Percentiles rank a stretch among this genome's conserved stretches.
Evolutionary conservation across 2,888 invertebrate genomes (phyloP).

Genomic region (Drosophila seclusa): DNA sequence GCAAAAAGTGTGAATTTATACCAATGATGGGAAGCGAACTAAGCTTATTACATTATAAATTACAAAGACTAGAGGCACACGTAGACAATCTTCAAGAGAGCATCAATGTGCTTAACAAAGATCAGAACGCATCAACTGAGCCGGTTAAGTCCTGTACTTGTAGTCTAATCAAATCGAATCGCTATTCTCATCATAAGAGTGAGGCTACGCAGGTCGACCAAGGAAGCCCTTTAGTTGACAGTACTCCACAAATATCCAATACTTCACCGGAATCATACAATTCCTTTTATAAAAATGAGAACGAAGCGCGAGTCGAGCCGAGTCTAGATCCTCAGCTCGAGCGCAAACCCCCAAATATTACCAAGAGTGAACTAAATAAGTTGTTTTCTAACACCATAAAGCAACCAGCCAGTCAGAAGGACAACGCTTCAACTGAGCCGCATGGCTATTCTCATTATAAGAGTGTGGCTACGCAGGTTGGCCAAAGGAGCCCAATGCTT

Average conservation of each 20-base stretch:
- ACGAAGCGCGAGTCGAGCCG: background rate
- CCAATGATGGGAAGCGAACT: background rate
- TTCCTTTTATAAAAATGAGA: background rate
- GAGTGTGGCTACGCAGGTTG: background rate
- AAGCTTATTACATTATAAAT: background rate
- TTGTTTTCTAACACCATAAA: background rate
- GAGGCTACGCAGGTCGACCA: background rate
- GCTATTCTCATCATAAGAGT: background rate
- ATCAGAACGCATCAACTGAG: no score
- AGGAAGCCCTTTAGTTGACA: background rate
- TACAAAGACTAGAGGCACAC: constrained; percentile 1
- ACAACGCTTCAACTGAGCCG: background rate
- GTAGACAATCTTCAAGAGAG: background rate
- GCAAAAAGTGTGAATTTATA: constrained; percentile 1
- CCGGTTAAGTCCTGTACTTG: no score
- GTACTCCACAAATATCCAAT: background rate
- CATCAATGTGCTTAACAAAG: background rate
- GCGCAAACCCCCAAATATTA: background rate
- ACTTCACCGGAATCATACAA: background rate
- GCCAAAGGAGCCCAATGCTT: background rate
- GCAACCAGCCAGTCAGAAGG: background rate
- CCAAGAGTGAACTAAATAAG: background rate
- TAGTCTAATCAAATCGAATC: no score
- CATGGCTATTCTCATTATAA: background rate
- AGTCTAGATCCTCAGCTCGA: background rate